Percentiles rank a stretch among this genome's conserved stretches.
These are phyloP conservation scores for Papilio xuthus DNA, from an alignment of 1,140 invertebrate species.

Conservation along the genomic window DNA sequence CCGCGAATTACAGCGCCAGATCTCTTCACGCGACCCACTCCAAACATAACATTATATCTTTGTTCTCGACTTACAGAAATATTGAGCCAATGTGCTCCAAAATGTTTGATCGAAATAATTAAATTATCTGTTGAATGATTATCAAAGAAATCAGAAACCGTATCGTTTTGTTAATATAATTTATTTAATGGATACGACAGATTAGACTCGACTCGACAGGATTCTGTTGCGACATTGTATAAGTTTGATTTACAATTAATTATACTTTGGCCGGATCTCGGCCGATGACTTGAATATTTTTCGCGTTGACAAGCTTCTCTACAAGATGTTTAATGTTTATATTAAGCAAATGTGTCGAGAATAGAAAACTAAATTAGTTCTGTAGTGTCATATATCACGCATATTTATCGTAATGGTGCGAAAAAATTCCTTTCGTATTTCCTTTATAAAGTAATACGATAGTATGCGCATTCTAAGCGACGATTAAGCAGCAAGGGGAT, in stretches of 20 bases:
- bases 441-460: conserved; percentile 4
- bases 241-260: conserved; percentile 29
- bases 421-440: conserved; percentile 11
- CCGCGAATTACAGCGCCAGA: conserved; percentile 28
- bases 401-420: conserved; percentile 2
- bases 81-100: background rate
- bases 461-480: conserved; percentile 36
- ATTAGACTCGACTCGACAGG: background rate
- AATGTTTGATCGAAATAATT: conserved; percentile 13
- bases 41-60: background rate
- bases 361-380: conserved; percentile 20
- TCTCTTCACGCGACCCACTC: background rate
- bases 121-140: conserved; percentile 12
- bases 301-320: conserved; percentile 22
- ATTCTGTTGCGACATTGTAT: conserved; percentile 14
- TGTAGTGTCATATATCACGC: conserved; percentile 1
- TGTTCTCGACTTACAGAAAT: background rate
- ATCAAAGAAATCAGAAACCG: conserved; percentile 16
- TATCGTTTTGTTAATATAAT: conserved; percentile 20
- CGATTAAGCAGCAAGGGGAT: conserved; percentile 14
- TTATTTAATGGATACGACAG: conserved; percentile 20
- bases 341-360: conserved; percentile 24
- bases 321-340: conserved; percentile 16
- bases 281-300: conserved; percentile 24
- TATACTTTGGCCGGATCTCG: conserved; percentile 12